Evolutionary conservation across 2,113 vertebrate species (phyloP), one percentile per base, ranked within the genome.

Genomic region (Pampusana beccarii): DNA sequence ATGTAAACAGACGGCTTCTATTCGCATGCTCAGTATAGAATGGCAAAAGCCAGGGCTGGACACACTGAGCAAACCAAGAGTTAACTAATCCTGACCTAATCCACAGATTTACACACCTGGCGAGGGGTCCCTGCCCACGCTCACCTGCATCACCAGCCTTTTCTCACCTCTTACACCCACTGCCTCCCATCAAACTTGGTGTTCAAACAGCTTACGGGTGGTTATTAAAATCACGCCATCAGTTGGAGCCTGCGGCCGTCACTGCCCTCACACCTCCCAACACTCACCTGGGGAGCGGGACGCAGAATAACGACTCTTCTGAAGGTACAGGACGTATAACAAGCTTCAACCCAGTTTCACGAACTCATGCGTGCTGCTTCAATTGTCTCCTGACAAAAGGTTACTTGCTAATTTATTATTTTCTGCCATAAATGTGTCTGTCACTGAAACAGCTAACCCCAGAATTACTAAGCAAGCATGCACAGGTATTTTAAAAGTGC

Each of bases 301-400:
- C 31, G 21, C 0, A 0, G 23, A 34, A 38, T 4, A 5, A 36
- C 1, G 8, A 31, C 51, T 81, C 62, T 34, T 66, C 42, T 18
- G 10, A 64, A 90, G 65, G 3, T 19, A 9, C 0, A 69, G 44
- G 2, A 11, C 5, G 1, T 1, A 2, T 0, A 26, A 0, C 1
- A 70, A 78, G n/a, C 46, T 89, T 46, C n/a, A 86, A 46, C 15
- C 40, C n/a, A 79, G 54, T 62, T 83, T 33, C 66, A 40, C 2
- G 1, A 69, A 53, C 31, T 36, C 42, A 34, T 2, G 1, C 38
- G 54, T n/a, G 83, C 72, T 0, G 0, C 64, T 87, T 61, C n/a
- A 20, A 21, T 60, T 21, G 4, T 8, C 77, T 89, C 67, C 89
- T 16, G 38, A 14, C n/a, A 33, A 51, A 25, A 53, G 33, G 44